Evolutionary conservation across 2,113 vertebrate species (phyloP), one percentile per base, ranked within the genome.

Genomic region (Nyctereutes procyonoides): DNA sequence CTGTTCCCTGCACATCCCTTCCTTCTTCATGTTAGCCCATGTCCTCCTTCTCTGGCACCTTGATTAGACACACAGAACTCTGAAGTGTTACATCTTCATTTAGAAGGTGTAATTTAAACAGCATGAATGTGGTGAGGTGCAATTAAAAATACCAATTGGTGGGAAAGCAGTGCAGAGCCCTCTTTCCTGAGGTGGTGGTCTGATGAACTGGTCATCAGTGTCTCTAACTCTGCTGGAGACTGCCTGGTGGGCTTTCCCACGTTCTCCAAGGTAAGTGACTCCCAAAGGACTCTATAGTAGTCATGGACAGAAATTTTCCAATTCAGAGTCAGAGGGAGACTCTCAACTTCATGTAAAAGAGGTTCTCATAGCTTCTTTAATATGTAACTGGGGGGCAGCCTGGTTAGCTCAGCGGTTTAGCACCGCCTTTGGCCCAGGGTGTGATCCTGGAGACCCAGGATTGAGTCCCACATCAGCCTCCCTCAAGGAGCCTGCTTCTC

Each of bases 21-120:
- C 5, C 15, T 58, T 55, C 51, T 3, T 80, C 60, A 3, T 74
- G 0, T 4, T 26, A 16, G 2, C 53, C 60, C 0, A 30, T 84
- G 7, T 48, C 48, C 80, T 12, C 20, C 19, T 56, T 1, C 1
- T 56, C 1, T 1, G 7, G 10, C 7, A 13, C 48, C 48, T 76
- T 5, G 43, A 8, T 0, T 73, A n/a, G 13, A 38, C 53, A 88
- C 32, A 60, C 2, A 0, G 0, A 24, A 4, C 5, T 86, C 65
- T 58, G 71, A 85, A 76, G 9, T 24, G 10, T 28, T 74, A 7
- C 24, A 17, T 79, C 62, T 82, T 19, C 22, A 90, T n/a, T 30
- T 15, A 19, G 10, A 20, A 86, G 24, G 73, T 15, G 28, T 24
- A 43, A 63, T 77, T 56, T 67, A 32, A 71, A 74, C 71, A 74